Percentiles rank a stretch among this genome's conserved stretches.
These are phyloP conservation scores for Apodemus sylvaticus DNA, from an alignment of 2,113 vertebrate genomes.

Conservation along the genomic window DNA sequence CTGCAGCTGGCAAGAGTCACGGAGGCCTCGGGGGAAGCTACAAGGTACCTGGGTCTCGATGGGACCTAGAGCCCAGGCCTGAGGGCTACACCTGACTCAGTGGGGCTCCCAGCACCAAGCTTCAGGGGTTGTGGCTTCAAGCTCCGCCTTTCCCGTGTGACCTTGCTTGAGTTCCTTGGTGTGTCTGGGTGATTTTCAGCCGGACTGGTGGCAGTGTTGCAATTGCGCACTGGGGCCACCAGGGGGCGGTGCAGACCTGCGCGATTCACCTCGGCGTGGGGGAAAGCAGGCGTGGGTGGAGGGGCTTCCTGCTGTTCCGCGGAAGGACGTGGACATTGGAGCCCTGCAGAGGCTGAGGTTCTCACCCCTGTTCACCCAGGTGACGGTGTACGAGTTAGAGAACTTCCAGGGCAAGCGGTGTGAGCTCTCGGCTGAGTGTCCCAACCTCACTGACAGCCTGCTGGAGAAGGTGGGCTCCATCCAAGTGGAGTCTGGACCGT, in stretches of 20 bases:
- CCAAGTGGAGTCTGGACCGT: conserved; percentile 92
- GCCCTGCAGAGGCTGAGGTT: accelerated
- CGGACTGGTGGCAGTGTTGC: neutral
- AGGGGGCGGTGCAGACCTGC: neutral
- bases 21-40: conserved; percentile 88
- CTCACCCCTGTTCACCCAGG: conserved; percentile 63
- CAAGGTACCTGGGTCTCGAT: conserved; percentile 85
- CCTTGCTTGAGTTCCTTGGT: accelerated
- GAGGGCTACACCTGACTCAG: neutral
- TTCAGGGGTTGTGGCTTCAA: neutral
- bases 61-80: accelerated
- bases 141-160: neutral
- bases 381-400: conserved; percentile 88
- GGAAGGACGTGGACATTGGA: neutral
- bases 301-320: too few relatives aligned
- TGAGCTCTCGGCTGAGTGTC: conserved; percentile 90
- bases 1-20: conserved; percentile 89
- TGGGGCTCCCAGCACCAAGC: accelerated
- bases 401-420: conserved; percentile 91
- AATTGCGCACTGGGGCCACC: neutral
- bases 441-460: conserved; percentile 88
- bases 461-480: conserved; percentile 93
- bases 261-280: neutral
- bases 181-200: neutral
- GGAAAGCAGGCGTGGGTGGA: too few relatives aligned